Evolutionary conservation across 2,113 vertebrate genomes (phyloP), one percentile per base, ranked within the genome.

Genomic region (Ahaetulla prasina): DNA sequence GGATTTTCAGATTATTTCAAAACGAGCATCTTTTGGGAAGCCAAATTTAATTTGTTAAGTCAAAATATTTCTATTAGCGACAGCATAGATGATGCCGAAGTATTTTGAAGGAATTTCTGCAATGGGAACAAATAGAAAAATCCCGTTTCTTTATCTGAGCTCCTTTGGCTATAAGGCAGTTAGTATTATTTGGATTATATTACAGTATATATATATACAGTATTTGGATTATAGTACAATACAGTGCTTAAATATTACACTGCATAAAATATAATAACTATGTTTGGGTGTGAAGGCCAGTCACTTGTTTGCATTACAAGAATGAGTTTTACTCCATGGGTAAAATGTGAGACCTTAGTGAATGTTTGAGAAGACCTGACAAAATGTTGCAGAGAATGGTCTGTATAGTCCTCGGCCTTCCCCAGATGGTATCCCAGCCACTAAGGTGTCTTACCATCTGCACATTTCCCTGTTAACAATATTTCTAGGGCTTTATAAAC

Each of bases 1-100:
- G 43, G 63, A 35, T 89, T 89, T 92, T 92, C 91, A 89, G 47
- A 84, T 55, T 68, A 91, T 47, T 84, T 63, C 60, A 23, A 91
- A 63, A 22, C 30, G 20, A 23, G 16, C 63, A 68, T 35, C 27
- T 53, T 84, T 23, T 47, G 30, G 39, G 87, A 92, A 89, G 10
- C 18, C 4, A 8, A 20, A 4, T 7, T 14, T 47, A 84, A 55
- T 88, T 55, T 27, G 55, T 84, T 14, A 35, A 49, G 47, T 27
- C 52, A 89, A n/a, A 52, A 55, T 47, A 30, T 5, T 84, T 11
- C 16, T 27, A 23, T 45, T 16, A 8, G 10, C 8, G 23, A n/a
- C 88, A 80, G 18, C 5, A 47, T 49, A 49, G 47, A 49, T 49
- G 47, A 49, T 49, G 27, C 12, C 35, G 54, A 39, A 52, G 49